A percentile compares a stretch with the other conserved stretches of the same genome.
Evolutionary conservation across 1,140 invertebrate genomes (phyloP).

Genomic region (Heliconius hermathena): DNA sequence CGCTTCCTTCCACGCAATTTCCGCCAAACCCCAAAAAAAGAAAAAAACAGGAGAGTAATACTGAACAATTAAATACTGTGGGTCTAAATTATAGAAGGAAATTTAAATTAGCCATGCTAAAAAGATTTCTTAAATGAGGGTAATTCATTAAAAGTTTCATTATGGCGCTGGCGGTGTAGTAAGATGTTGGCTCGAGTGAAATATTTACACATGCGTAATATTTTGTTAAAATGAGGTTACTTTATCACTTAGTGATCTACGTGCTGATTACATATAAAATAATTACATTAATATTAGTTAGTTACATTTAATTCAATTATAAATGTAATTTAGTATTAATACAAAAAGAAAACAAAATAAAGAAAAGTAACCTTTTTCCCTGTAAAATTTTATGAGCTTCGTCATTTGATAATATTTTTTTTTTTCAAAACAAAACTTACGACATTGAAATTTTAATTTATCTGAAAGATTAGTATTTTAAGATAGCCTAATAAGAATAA

Average conservation of each 20-base stretch:
- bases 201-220: slow-evolving; percentile 7
- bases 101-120: slow-evolving; percentile 38
- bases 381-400: too few species aligned
- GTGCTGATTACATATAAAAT: neutral
- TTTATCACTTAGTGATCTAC: neutral
- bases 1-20: slow-evolving; percentile 75
- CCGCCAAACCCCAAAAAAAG: slow-evolving; percentile 57
- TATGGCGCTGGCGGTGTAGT: slow-evolving; percentile 12
- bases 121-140: slow-evolving; percentile 36
- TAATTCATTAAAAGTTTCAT: slow-evolving; percentile 34
- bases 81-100: slow-evolving; percentile 57
- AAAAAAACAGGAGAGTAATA: slow-evolving; percentile 56
- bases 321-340: too few species aligned
- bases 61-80: slow-evolving; percentile 70
- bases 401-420: too few species aligned
- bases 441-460: too few species aligned
- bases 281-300: too few species aligned
- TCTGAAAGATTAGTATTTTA: too few species aligned
- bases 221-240: neutral
- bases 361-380: too few species aligned
- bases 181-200: slow-evolving; percentile 11
- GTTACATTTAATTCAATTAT: too few species aligned
- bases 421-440: too few species aligned
- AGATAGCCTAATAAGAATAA: too few species aligned
- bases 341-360: too few species aligned